Evolutionary conservation across 2,113 vertebrate species (phyloP).

Genomic region (Mungos mungo): DNA sequence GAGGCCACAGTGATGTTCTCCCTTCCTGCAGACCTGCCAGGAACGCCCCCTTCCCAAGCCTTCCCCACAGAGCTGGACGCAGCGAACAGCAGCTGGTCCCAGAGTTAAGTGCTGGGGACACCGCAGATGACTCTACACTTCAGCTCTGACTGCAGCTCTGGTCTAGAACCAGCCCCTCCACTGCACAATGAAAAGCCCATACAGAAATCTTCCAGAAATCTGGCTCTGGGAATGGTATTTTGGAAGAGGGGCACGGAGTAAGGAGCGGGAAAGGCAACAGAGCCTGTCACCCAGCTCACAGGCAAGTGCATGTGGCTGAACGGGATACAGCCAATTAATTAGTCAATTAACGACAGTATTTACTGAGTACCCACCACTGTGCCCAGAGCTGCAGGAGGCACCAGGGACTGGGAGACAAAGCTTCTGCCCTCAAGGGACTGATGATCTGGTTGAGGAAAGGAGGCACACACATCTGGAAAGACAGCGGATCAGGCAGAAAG

Average conservation of each 20-base stretch:
- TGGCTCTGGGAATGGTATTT: neutral
- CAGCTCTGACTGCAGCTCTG: neutral
- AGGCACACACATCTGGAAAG: neutral
- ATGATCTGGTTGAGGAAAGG: neutral
- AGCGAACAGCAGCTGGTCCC: neutral
- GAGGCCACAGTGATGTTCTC: rapidly evolving
- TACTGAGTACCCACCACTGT: neutral
- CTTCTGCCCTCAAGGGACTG: neutral
- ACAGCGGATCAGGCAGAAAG: neutral
- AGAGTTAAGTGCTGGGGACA: neutral
- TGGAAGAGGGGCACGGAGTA: neutral
- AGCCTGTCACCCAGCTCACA: neutral
- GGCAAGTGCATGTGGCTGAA: neutral
- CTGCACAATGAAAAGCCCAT: neutral
- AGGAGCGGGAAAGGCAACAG: neutral
- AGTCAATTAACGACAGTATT: neutral
- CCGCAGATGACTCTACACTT: rapidly evolving
- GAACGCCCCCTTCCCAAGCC: neutral
- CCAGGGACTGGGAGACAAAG: neutral
- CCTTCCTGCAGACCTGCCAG: neutral
- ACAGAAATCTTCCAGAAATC: neutral
- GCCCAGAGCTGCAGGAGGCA: neutral
- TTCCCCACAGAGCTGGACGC: neutral
- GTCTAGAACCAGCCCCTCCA: neutral
- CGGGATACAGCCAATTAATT: neutral